Percentiles rank a stretch among this genome's conserved stretches.
These are phyloP conservation scores for Drosophila malerkotliana DNA, from an alignment of 1,140 invertebrate species.

Conservation along the genomic window DNA sequence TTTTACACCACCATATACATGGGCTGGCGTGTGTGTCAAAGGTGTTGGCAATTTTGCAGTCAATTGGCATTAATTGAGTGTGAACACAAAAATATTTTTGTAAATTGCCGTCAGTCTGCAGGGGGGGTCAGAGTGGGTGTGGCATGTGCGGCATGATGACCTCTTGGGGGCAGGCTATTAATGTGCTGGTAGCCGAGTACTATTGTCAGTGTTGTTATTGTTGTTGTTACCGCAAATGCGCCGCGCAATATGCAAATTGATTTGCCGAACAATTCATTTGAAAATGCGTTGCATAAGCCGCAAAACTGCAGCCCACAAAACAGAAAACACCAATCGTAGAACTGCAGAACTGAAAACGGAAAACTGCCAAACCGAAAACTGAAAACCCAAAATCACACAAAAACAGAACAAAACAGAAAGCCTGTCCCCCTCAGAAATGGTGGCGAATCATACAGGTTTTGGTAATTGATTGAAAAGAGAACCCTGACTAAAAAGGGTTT, in stretches of 20 bases:
- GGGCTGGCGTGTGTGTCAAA: conserved; percentile 54
- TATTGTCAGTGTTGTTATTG: neutral
- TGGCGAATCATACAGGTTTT: neutral
- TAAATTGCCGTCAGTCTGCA: conserved; percentile 53
- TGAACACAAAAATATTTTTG: conserved; percentile 82
- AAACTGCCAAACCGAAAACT: neutral
- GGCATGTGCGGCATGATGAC: conserved; percentile 1
- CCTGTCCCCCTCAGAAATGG: no score
- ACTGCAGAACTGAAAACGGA: conserved; percentile 5
- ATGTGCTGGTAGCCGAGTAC: conserved; percentile 1
- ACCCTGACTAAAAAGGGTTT: neutral
- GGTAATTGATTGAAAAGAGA: neutral
- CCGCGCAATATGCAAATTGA: conserved; percentile 80
- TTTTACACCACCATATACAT: no score
- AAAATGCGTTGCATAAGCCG: conserved; percentile 75
- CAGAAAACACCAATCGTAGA: conserved; percentile 4
- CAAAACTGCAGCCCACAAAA: conserved; percentile 50
- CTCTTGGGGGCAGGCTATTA: conserved; percentile 15
- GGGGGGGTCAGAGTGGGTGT: neutral
- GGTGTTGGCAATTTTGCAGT: conserved; percentile 82
- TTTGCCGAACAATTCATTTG: conserved; percentile 77
- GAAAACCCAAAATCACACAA: neutral
- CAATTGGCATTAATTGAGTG: conserved; percentile 82
- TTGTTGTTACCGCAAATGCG: conserved; percentile 56
- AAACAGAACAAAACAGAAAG: conserved; percentile 14